Conservation (phyloP, 2,888 invertebrate genomes). For the Chironomus tentans region DNA sequence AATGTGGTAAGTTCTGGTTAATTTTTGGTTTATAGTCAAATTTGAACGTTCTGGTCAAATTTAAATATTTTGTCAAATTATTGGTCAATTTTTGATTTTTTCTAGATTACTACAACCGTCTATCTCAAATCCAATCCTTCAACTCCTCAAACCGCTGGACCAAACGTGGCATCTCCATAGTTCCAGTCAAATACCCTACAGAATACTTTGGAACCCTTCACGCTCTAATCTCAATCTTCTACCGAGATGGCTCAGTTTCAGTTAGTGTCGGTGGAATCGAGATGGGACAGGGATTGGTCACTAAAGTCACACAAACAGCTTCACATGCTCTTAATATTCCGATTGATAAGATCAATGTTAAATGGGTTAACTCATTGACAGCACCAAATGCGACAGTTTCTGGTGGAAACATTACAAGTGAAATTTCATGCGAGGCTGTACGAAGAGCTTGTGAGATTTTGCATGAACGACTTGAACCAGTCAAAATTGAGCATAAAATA, state of each 20-base stretch:
- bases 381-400: constrained; percentile 58
- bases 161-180: constrained; percentile 60
- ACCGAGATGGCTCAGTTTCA: constrained; percentile 60
- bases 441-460: constrained; percentile 57
- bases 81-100: too few relatives aligned
- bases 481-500: constrained; percentile 46
- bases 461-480: constrained; percentile 50
- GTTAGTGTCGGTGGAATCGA: constrained; percentile 64
- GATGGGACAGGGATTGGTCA: constrained; percentile 72
- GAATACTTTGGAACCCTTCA: constrained; percentile 46
- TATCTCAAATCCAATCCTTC: constrained; percentile 45
- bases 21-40: too few relatives aligned
- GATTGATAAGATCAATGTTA: constrained; percentile 54
- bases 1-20: constrained; percentile 44
- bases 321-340: constrained; percentile 62
- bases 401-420: constrained; percentile 64
- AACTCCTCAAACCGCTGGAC: constrained; percentile 70
- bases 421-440: constrained; percentile 51
- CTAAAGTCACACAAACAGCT: constrained; percentile 65
- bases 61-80: too few relatives aligned
- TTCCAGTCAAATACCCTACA: constrained; percentile 59
- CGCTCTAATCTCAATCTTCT: constrained; percentile 57
- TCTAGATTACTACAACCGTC: too few relatives aligned
- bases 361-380: constrained; percentile 53
- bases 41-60: constrained; percentile 33